Base-by-base conservation (phyloP, 2,113 vertebrate genomes). In the Triplophysa tibetana region DNA sequence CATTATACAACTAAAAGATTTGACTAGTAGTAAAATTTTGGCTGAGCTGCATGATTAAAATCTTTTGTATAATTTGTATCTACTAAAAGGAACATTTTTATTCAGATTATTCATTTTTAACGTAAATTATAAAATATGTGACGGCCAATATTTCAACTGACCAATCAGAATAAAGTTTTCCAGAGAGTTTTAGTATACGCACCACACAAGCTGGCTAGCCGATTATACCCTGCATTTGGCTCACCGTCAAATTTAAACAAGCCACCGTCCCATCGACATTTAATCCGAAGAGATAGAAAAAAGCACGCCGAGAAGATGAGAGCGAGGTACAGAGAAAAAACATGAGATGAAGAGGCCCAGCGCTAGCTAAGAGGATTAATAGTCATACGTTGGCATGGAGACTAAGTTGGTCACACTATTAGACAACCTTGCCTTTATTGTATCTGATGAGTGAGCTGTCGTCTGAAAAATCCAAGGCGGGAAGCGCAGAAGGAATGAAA, bases 401-500 rank as follows among this genome's bases (percentile, higher is more conserved):
- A 77, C 26, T 24, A 65, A 77, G 58, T 63, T 75, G 73, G 73
- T 58, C 73, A 63, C 73, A 48, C 21, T 43, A 50, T 61, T 75
- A 77, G 62, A 52, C 75, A 77, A 66, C 75, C 75, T 77, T 54
- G 75, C 26, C 45, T 77, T 52, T 33, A 77, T 65, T 65, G 62
- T 77, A 43, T 65, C 61, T 52, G 45, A 66, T 65, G 62, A 77
- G 75, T 77, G 61, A 54, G 48, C 61, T 77, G 75, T 77, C 24
- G 45, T 38, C 75, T 65, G 45, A 66, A 65, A 76, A 33, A 77
- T 77, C 75, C 75, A 77, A 77, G 17, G 75, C 45, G 54, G 75
- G 75, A 77, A 77, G 75, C 65, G 75, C 61, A 77, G 75, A 64
- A 54, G 23, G 62, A 77, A 77, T 52, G 24, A 77, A 65, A 76